Evolutionary conservation across 2,797 vertebrate species (phyloP).

Genomic region (Characodon lateralis): DNA sequence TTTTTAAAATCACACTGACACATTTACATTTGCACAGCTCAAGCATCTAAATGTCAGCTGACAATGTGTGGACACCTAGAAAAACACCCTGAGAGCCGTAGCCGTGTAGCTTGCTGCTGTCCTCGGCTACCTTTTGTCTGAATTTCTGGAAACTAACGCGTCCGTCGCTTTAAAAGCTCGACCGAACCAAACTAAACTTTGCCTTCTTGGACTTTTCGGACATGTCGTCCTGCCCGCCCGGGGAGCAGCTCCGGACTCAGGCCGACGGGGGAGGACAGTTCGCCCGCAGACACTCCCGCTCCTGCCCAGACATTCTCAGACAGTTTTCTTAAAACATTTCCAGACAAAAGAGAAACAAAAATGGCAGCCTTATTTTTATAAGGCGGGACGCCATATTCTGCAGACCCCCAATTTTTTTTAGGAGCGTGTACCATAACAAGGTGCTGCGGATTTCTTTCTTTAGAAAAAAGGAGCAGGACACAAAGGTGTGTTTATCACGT

Average conservation of each 20-base stretch:
- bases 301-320: constrained; percentile 86
- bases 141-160: constrained; percentile 35
- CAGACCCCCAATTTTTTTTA: constrained; percentile 83
- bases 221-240: constrained; percentile 28
- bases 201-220: constrained; percentile 58
- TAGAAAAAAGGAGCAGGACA: constrained; percentile 41
- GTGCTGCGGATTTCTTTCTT: constrained; percentile 1
- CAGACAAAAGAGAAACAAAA: constrained; percentile 99
- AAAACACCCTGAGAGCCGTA: background rate
- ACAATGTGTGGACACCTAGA: background rate
- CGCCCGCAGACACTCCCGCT: constrained; percentile 52
- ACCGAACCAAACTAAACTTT: constrained; percentile 62
- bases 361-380: constrained; percentile 99
- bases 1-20: background rate
- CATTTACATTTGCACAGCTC: background rate
- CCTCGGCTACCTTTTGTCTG: constrained; percentile 54
- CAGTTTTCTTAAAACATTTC: constrained; percentile 93
- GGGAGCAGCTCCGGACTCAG: constrained; percentile 19
- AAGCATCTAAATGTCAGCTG: background rate
- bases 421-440: constrained; percentile 45
- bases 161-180: constrained; percentile 48
- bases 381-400: constrained; percentile 97
- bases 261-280: background rate
- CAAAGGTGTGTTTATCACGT: constrained; percentile 77
- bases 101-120: constrained; percentile 13